Conservation (phyloP, 2,113 vertebrate genomes). For the Oreochromis tanganicae region DNA sequence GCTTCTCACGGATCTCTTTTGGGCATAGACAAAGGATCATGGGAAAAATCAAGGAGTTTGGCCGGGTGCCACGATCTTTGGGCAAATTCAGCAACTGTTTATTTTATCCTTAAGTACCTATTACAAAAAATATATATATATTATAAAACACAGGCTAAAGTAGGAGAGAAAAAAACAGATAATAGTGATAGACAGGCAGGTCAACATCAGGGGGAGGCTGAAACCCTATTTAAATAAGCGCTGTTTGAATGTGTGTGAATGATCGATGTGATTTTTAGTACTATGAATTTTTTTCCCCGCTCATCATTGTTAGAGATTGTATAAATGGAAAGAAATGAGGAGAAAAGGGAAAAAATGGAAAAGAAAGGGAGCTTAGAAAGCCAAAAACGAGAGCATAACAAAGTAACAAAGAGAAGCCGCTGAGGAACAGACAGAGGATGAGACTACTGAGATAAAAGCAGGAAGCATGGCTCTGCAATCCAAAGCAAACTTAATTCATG, state of each 20-base stretch:
- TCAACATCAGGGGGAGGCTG: not conserved
- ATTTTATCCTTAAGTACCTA: not conserved
- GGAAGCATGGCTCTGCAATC: not conserved
- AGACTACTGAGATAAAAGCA: not conserved
- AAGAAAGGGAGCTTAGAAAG: not conserved
- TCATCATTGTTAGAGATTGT: not conserved
- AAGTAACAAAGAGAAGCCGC: not conserved
- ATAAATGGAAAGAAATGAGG: not conserved
- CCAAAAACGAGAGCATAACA: not conserved
- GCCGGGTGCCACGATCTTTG: not conserved
- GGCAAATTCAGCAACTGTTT: not conserved
- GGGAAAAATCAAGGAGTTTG: not conserved
- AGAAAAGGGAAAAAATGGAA: not conserved
- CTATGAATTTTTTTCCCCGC: no score
- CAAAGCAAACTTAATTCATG: not conserved
- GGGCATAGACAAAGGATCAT: not conserved
- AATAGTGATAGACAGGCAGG: not conserved
- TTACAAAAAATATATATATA: rapidly evolving
- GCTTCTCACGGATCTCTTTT: not conserved
- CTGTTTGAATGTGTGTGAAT: not conserved
- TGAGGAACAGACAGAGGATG: not conserved
- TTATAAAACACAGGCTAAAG: not conserved
- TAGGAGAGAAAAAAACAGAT: not conserved
- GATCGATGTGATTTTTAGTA: not conserved
- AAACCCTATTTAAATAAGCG: not conserved